Conservation (phyloP, 2,888 invertebrate species). For the Amaurobius ferox region DNA sequence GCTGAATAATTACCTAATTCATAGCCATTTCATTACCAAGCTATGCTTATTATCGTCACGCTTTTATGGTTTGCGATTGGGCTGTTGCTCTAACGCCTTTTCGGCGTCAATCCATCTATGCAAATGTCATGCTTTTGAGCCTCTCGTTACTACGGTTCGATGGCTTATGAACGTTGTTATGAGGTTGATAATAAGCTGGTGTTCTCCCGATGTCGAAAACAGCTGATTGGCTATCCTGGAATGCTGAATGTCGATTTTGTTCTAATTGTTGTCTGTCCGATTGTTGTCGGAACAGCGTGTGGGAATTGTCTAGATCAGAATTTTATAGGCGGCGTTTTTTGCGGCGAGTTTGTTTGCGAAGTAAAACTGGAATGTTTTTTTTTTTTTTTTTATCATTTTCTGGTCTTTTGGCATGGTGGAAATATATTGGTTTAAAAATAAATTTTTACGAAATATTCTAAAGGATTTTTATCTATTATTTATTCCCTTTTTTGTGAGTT, state of each 20-base stretch:
- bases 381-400: no score
- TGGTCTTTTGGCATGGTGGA: no score
- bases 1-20: neutral
- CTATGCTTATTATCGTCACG: slow-evolving; percentile 2
- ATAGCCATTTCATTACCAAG: neutral
- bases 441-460: no score
- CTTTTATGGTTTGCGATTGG: neutral
- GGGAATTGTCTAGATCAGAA: neutral
- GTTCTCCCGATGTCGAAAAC: neutral
- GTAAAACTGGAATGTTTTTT: no score
- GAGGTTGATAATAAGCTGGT: neutral
- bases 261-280: neutral
- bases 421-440: no score
- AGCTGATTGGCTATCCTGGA: neutral
- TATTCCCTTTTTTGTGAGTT: no score
- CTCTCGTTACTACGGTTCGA: neutral
- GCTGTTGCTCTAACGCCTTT: neutral
- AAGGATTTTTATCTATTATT: no score
- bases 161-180: neutral
- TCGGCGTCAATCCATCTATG: neutral
- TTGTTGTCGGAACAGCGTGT: neutral
- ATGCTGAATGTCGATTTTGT: neutral
- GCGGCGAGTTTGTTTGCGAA: no score
- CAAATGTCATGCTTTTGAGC: neutral
- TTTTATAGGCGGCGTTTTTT: neutral